These are phyloP conservation scores for Lacanobia wlatinum DNA, from an alignment of 2,888 invertebrate species.

Conservation along the genomic window DNA sequence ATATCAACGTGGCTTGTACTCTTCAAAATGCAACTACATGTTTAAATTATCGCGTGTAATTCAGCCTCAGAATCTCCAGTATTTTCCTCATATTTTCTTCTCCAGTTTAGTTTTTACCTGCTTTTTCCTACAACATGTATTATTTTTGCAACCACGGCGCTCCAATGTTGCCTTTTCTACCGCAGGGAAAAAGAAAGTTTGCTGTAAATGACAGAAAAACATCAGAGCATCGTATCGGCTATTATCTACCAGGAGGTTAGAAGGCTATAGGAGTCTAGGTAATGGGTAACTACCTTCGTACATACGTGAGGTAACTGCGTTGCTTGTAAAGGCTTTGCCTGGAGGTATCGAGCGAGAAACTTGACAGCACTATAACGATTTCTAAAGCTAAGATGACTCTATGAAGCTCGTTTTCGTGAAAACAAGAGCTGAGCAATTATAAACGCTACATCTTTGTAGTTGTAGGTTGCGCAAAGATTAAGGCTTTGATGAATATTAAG, in stretches of 20 bases:
- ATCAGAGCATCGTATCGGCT: conserved; percentile 23
- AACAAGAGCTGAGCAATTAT: conserved; percentile 11
- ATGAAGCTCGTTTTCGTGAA: background rate
- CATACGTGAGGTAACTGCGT: conserved; percentile 3
- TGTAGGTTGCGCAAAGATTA: background rate
- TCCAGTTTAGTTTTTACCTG: conserved; percentile 5
- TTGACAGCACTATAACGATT: conserved; percentile 8
- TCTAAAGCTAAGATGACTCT: conserved; percentile 18
- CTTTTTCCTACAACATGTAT: conserved; percentile 28
- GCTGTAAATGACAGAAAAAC: conserved; percentile 47
- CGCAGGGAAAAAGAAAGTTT: conserved; percentile 13
- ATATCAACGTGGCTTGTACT: background rate
- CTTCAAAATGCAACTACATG: background rate
- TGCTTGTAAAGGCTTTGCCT: conserved; percentile 9
- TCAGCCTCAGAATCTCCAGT: background rate
- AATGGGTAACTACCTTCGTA: conserved; percentile 20
- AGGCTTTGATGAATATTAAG: conserved; percentile 20
- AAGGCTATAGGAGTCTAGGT: conserved; percentile 1
- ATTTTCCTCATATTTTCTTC: conserved; percentile 9
- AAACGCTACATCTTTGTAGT: conserved; percentile 14
- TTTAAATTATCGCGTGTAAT: conserved; percentile 12
- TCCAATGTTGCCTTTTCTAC: conserved; percentile 27
- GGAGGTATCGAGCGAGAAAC: conserved; percentile 13
- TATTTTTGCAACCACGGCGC: conserved; percentile 34
- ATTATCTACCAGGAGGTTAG: conserved; percentile 23